These are phyloP conservation scores for Cheiracanthium punctorium DNA, from an alignment of 2,888 invertebrate genomes.

Conservation along the genomic window DNA sequence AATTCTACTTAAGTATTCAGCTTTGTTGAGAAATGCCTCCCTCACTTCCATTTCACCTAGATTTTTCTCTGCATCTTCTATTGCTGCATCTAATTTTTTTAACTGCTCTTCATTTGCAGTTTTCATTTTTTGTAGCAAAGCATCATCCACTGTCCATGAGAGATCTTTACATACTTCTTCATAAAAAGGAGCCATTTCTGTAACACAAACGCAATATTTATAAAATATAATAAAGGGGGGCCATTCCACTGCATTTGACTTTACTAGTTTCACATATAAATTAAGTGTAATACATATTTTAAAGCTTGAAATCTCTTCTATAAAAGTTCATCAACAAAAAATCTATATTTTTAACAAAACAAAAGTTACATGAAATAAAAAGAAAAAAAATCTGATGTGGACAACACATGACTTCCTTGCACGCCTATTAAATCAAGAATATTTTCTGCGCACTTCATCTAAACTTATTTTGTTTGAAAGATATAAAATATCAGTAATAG, in stretches of 20 bases:
- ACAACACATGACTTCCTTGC: no score
- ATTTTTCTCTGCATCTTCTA: constrained; percentile 92
- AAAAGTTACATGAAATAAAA: no score
- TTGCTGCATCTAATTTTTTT: constrained; percentile 86
- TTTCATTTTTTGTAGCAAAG: constrained; percentile 79
- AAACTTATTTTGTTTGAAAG: no score
- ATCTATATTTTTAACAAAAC: no score
- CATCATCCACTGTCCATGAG: constrained; percentile 86
- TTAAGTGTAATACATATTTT: no score
- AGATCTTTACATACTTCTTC: constrained; percentile 87
- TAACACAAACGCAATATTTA: constrained; percentile 14
- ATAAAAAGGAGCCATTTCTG: constrained; percentile 95
- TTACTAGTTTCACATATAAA: neutral
- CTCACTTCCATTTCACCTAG: constrained; percentile 92
- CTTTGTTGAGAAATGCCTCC: constrained; percentile 88
- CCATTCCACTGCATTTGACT: neutral
- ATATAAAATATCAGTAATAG: no score
- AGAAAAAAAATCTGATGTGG: no score
- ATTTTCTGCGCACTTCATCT: no score
- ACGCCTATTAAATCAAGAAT: no score
- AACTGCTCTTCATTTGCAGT: constrained; percentile 85
- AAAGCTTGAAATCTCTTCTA: no score
- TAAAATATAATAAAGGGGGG: neutral
- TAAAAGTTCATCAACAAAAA: no score
- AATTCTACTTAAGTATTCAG: constrained; percentile 89